These are phyloP conservation scores for Chrysotoxum bicinctum DNA, from an alignment of 2,888 invertebrate species.

Conservation along the genomic window DNA sequence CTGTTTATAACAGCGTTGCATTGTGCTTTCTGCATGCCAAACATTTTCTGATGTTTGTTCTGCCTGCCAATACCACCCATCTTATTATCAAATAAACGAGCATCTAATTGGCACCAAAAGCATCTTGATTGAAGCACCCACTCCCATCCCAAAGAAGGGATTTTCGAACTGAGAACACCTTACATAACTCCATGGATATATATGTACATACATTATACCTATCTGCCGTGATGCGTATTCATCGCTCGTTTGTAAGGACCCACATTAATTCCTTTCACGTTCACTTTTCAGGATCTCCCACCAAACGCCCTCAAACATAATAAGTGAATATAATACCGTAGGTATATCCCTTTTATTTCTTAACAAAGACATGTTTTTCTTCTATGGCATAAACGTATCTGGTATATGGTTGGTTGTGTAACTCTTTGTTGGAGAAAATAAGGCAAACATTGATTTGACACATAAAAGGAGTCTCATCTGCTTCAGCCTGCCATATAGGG, in stretches of 20 bases:
- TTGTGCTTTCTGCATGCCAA: constrained; percentile 62
- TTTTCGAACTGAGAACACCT: neutral
- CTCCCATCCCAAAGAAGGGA: neutral
- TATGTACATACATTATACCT: too few relatives aligned
- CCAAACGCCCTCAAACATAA: constrained; percentile 55
- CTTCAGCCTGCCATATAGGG: neutral
- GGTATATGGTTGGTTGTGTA: constrained; percentile 2
- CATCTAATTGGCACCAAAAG: constrained; percentile 71
- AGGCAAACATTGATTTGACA: constrained; percentile 45
- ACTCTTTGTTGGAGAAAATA: constrained; percentile 17
- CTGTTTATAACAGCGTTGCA: too few relatives aligned
- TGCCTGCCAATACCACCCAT: constrained; percentile 45
- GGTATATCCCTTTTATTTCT: constrained; percentile 10
- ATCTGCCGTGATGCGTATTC: neutral
- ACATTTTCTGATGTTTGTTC: constrained; percentile 13
- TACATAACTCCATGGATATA: neutral
- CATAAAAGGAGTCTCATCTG: constrained; percentile 39
- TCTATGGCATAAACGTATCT: neutral
- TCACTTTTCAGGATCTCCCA: constrained; percentile 45
- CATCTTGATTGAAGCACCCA: constrained; percentile 63
- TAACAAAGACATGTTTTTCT: neutral
- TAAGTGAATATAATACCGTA: constrained; percentile 66
- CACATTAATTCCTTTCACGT: constrained; percentile 68
- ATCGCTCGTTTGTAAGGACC: neutral
- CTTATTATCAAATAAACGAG: constrained; percentile 69